Percentiles rank a stretch among this genome's conserved stretches.
Evolutionary conservation across 2,888 invertebrate genomes (phyloP).

Genomic region (Chloroclysta siterata): DNA sequence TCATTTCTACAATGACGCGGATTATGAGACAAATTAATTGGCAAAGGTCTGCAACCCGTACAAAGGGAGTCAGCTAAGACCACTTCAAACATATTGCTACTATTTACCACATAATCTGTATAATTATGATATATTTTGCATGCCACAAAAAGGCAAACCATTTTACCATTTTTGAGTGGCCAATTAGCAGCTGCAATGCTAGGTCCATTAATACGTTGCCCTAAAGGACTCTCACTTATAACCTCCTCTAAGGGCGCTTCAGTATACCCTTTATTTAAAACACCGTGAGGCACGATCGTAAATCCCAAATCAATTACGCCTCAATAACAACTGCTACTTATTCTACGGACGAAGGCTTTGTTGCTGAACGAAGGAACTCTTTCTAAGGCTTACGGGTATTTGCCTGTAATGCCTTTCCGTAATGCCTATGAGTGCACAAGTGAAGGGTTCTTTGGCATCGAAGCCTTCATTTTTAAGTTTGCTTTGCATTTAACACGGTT

Average conservation of each 20-base stretch:
- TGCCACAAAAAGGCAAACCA: too few species aligned
- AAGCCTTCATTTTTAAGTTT: neutral
- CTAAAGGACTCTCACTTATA: neutral
- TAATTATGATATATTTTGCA: too few species aligned
- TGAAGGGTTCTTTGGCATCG: neutral
- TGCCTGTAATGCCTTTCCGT: constrained; percentile 3
- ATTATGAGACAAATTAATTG: too few species aligned
- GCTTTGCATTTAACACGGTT: neutral
- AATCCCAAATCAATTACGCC: constrained; percentile 28
- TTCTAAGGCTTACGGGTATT: constrained; percentile 17
- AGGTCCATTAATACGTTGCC: neutral
- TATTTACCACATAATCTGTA: too few species aligned
- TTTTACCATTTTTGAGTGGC: too few species aligned
- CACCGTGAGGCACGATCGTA: constrained; percentile 19
- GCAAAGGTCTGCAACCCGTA: too few species aligned
- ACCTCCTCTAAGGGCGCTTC: neutral
- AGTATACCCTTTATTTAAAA: constrained; percentile 25
- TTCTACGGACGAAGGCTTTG: constrained; percentile 20
- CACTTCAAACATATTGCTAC: too few species aligned
- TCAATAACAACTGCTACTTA: constrained; percentile 18
- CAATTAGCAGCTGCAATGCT: too few species aligned
- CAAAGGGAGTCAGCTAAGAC: too few species aligned
- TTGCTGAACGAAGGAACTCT: constrained; percentile 13
- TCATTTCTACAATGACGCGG: too few species aligned
- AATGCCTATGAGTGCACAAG: neutral